phyloP scores from a whole-genome alignment of 2,113 vertebrate genomes.

The Syngnathoides biaculeatus region DNA sequence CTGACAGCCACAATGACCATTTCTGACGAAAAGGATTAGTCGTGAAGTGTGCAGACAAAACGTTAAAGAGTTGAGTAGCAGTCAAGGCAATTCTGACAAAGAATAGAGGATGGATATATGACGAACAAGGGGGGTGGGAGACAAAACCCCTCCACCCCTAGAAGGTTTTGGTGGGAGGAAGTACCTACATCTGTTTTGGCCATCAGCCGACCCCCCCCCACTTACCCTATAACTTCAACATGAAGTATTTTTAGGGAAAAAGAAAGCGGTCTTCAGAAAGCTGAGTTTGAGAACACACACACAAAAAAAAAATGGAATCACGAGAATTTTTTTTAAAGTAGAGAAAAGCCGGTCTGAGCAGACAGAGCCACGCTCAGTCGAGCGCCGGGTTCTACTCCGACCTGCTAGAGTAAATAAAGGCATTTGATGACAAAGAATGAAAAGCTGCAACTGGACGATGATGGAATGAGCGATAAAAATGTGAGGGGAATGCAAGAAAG shows the following conservation, averaged over 20 bases:
- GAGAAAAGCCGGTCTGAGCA: conserved; percentile 23
- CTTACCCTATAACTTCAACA: conserved; percentile 16
- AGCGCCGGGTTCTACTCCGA: conserved; percentile 60
- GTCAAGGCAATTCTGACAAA: conserved; percentile 3
- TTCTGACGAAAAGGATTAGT: background rate
- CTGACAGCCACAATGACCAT: too few relatives aligned
- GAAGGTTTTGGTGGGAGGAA: conserved; percentile 43
- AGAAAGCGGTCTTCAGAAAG: conserved; percentile 7
- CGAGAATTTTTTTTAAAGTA: conserved; percentile 35
- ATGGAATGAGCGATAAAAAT: background rate
- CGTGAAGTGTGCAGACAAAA: background rate
- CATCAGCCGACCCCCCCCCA: conserved; percentile 36
- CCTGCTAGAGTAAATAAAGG: conserved; percentile 58
- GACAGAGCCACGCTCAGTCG: conserved; percentile 26
- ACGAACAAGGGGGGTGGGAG: conserved; percentile 2
- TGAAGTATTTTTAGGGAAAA: conserved; percentile 3
- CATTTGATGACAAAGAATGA: conserved; percentile 49
- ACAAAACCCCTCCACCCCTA: conserved; percentile 11
- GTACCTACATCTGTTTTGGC: conserved; percentile 70
- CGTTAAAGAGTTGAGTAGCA: background rate
- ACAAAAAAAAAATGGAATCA: conserved; percentile 34
- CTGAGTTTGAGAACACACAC: conserved; percentile 41
- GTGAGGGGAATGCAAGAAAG: background rate
- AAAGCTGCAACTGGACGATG: conserved; percentile 22
- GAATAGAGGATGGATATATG: conserved; percentile 9